These are phyloP conservation scores for Drosophila greeni DNA, from an alignment of 2,888 invertebrate genomes.

Conservation along the genomic window DNA sequence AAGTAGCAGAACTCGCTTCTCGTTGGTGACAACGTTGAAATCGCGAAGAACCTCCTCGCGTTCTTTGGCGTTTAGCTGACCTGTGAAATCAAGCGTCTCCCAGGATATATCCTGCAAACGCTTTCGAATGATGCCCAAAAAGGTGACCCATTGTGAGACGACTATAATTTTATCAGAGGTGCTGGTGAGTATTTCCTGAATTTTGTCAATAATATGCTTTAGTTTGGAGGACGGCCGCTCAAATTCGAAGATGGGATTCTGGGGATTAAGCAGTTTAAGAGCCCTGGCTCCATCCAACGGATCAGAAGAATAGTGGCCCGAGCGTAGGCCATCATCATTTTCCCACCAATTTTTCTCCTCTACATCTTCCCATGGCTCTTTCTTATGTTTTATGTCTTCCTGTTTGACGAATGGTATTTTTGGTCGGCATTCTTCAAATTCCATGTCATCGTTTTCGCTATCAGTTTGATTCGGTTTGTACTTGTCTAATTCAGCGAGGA, in stretches of 20 bases:
- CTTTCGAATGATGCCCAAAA: conserved; percentile 84
- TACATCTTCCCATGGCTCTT: conserved; percentile 78
- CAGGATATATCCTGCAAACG: conserved; percentile 82
- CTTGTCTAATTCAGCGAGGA: conserved; percentile 83
- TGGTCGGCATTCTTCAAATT: background rate
- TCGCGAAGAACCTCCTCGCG: conserved; percentile 84
- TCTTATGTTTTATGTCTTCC: background rate
- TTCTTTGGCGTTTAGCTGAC: conserved; percentile 85
- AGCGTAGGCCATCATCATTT: background rate
- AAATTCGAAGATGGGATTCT: conserved; percentile 85
- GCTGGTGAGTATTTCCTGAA: conserved; percentile 80
- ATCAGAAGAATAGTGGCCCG: background rate
- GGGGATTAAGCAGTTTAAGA: conserved; percentile 81
- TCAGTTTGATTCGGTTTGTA: conserved; percentile 32
- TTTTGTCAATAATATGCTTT: conserved; percentile 80
- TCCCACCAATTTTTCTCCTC: conserved; percentile 2
- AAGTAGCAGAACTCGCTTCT: conserved; percentile 85
- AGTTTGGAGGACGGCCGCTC: conserved; percentile 82
- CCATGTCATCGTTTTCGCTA: background rate
- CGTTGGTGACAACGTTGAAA: conserved; percentile 83
- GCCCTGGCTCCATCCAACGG: conserved; percentile 58
- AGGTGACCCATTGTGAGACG: conserved; percentile 95
- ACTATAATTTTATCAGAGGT: conserved; percentile 87
- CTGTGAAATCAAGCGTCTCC: conserved; percentile 85
- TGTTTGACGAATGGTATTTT: background rate